Evolutionary conservation across 2,797 vertebrate species (phyloP).

Genomic region (Babyrousa celebensis): DNA sequence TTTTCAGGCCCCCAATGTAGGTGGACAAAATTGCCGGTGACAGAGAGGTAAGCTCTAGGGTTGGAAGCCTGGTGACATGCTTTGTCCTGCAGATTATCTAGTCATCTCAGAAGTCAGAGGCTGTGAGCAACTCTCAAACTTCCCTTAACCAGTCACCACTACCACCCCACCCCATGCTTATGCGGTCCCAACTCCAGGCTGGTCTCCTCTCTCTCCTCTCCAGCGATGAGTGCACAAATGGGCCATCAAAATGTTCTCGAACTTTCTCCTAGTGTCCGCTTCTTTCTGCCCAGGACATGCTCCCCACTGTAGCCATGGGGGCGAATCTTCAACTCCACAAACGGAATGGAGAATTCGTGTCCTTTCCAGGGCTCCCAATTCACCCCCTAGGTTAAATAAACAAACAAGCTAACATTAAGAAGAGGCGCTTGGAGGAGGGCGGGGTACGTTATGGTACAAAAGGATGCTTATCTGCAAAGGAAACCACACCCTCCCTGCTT

Average conservation of each 20-base stretch:
- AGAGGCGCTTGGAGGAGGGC: not conserved
- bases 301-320: slow-evolving; percentile 88
- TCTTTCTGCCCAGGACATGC: slow-evolving; percentile 89
- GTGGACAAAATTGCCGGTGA: not conserved
- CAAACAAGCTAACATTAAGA: not conserved
- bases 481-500: not conserved
- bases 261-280: slow-evolving; percentile 88
- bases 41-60: not conserved
- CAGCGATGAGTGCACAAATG: not conserved
- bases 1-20: not conserved
- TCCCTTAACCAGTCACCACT: not conserved
- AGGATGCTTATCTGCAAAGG: not conserved
- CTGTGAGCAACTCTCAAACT: not conserved
- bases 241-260: slow-evolving; percentile 86
- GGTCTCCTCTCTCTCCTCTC: not conserved
- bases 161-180: not conserved
- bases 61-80: not conserved
- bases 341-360: slow-evolving; percentile 95
- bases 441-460: no score
- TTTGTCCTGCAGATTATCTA: not conserved
- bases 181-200: not conserved
- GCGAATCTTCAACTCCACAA: slow-evolving; percentile 95
- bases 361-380: slow-evolving; percentile 98
- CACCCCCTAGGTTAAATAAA: slow-evolving; percentile 91
- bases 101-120: not conserved